phyloP scores from a whole-genome alignment of 92 coral and sea anemone species.

The Palythoa heliodiscus region DNA sequence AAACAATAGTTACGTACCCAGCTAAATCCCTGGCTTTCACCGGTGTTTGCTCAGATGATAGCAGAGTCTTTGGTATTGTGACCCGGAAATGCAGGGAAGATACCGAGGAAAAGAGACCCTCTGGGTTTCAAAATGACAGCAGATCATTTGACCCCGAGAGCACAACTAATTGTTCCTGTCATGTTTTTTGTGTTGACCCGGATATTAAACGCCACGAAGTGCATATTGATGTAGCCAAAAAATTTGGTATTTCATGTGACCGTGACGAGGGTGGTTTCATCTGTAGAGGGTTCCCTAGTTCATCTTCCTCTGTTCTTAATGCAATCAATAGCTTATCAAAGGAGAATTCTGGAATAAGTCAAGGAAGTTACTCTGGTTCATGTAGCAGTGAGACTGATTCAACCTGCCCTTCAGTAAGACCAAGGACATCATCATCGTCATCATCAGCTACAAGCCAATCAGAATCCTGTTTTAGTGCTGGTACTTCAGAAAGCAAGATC shows the following conservation, averaged over 20 bases:
- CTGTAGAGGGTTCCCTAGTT: constrained; percentile 84
- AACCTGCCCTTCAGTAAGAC: neutral
- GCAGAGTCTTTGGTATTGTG: constrained; percentile 89
- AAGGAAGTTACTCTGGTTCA: neutral
- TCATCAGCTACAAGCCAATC: constrained; percentile 34
- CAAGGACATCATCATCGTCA: constrained; percentile 3
- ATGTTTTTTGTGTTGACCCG: constrained; percentile 88
- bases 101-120: constrained; percentile 42
- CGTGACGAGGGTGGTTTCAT: constrained; percentile 45
- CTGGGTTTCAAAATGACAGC: constrained; percentile 61
- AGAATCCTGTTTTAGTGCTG: constrained; percentile 12
- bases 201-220: constrained; percentile 67
- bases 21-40: constrained; percentile 81
- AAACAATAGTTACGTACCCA: constrained; percentile 83
- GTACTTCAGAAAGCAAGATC: constrained; percentile 20
- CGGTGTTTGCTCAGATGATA: constrained; percentile 93
- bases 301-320: constrained; percentile 74
- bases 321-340: constrained; percentile 70
- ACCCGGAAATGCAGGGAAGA: constrained; percentile 73
- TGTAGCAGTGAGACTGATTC: constrained; percentile 25
- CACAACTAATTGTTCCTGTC: constrained; percentile 89
- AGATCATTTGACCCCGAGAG: constrained; percentile 54
- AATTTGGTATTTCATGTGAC: constrained; percentile 72
- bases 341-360: constrained; percentile 58
- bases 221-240: constrained; percentile 67